phyloP scores from a whole-genome alignment of 2,113 vertebrate species.

The Orycteropus afer region DNA sequence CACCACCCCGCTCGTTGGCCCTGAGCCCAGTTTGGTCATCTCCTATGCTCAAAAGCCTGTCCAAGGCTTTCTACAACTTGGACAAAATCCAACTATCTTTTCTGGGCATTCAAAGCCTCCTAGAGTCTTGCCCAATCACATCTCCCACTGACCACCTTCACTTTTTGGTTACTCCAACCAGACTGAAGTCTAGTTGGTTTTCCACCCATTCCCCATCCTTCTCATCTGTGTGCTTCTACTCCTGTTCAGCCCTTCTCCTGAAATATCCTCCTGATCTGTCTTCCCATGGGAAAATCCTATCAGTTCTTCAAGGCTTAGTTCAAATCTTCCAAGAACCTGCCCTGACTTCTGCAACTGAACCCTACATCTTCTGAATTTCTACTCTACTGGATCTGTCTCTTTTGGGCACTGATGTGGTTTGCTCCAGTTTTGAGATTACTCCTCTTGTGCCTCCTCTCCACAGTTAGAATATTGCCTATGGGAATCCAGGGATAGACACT shows the following conservation, averaged over 20 bases:
- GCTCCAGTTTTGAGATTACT: accelerated
- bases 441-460: not conserved
- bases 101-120: accelerated
- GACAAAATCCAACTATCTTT: not conserved
- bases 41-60: not conserved
- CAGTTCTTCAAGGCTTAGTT: not conserved
- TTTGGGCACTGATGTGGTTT: not conserved
- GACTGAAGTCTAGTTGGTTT: not conserved
- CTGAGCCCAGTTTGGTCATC: not conserved
- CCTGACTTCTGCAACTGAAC: too few relatives aligned
- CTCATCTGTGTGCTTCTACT: not conserved
- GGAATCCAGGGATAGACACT: accelerated
- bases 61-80: not conserved
- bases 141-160: not conserved
- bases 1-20: accelerated
- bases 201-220: too few relatives aligned
- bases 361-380: not conserved
- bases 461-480: too few relatives aligned
- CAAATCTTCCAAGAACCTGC: not conserved
- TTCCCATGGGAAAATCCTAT: not conserved
- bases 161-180: too few relatives aligned
- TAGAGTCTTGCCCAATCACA: not conserved
- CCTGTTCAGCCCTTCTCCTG: not conserved
- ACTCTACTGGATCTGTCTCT: too few relatives aligned
- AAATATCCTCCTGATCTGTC: not conserved